These are phyloP conservation scores for Phyllotis vaccarum DNA, from an alignment of 2,797 vertebrate genomes.

Conservation along the genomic window DNA sequence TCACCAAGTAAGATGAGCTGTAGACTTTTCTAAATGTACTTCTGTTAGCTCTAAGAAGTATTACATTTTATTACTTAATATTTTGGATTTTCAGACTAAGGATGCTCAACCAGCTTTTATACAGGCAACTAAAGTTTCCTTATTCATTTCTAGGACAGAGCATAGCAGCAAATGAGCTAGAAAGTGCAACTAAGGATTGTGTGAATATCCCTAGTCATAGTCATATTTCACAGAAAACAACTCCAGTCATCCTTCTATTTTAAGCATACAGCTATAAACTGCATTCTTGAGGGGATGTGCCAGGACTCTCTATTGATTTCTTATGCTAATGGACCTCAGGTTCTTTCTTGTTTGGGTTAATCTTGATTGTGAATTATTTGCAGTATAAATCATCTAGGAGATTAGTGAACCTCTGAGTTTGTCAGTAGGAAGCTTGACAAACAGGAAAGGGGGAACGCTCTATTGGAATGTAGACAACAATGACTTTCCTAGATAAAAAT, in stretches of 20 bases:
- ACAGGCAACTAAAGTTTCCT: not conserved
- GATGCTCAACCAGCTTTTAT: not conserved
- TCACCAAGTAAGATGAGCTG: fast-evolving
- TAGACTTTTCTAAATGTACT: too few species aligned
- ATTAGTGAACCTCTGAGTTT: not conserved
- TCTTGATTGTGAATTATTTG: not conserved
- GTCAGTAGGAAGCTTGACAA: not conserved
- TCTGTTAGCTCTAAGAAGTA: not conserved
- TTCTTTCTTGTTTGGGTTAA: not conserved
- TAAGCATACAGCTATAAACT: not conserved
- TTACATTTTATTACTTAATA: not conserved
- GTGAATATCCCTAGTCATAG: not conserved
- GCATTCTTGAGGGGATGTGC: not conserved
- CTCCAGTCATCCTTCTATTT: not conserved
- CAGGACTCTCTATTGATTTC: not conserved
- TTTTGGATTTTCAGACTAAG: not conserved
- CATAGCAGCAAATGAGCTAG: not conserved
- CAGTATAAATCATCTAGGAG: not conserved
- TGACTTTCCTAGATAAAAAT: not conserved
- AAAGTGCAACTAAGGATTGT: not conserved
- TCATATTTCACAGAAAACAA: not conserved
- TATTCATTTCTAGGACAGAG: not conserved
- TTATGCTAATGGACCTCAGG: not conserved
- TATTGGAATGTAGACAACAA: not conserved
- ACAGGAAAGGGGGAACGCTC: too few species aligned